Percentiles rank a stretch among this genome's conserved stretches.
phyloP scores from a whole-genome alignment of 1,140 invertebrate genomes.

The Amyelois transitella region DNA sequence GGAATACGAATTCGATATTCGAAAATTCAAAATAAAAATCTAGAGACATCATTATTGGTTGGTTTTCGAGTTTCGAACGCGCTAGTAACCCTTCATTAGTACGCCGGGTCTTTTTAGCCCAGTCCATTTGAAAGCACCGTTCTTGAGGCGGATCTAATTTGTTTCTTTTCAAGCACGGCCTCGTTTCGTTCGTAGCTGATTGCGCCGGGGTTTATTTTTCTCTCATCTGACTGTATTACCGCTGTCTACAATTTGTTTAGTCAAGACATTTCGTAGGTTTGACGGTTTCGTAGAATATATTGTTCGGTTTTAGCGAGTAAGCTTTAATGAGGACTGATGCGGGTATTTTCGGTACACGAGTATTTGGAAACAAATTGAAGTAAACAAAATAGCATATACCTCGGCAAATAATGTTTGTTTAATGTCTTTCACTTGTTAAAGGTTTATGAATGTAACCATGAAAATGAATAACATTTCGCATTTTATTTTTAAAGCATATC shows the following conservation, averaged over 20 bases:
- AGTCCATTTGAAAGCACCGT: constrained; percentile 42
- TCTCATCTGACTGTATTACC: constrained; percentile 38
- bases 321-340: background rate
- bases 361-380: too few relatives aligned
- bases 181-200: constrained; percentile 45
- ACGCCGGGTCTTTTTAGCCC: constrained; percentile 37
- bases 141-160: constrained; percentile 60
- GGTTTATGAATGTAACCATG: too few relatives aligned
- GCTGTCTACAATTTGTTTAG: constrained; percentile 30
- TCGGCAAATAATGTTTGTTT: too few relatives aligned
- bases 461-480: too few relatives aligned
- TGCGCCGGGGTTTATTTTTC: constrained; percentile 46
- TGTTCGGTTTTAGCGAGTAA: background rate
- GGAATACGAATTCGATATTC: constrained; percentile 7
- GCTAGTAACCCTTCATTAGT: constrained; percentile 53
- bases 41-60: background rate
- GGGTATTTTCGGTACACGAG: too few relatives aligned
- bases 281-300: constrained; percentile 8
- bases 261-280: constrained; percentile 14
- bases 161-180: constrained; percentile 57
- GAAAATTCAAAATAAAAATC: background rate
- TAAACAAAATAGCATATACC: background rate
- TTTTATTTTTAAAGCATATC: too few relatives aligned
- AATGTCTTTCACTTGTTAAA: too few relatives aligned
- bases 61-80: background rate